Evolutionary conservation across 2,797 vertebrate species (phyloP), one percentile per base, ranked within the genome.

Genomic region (Taenioides sp.): DNA sequence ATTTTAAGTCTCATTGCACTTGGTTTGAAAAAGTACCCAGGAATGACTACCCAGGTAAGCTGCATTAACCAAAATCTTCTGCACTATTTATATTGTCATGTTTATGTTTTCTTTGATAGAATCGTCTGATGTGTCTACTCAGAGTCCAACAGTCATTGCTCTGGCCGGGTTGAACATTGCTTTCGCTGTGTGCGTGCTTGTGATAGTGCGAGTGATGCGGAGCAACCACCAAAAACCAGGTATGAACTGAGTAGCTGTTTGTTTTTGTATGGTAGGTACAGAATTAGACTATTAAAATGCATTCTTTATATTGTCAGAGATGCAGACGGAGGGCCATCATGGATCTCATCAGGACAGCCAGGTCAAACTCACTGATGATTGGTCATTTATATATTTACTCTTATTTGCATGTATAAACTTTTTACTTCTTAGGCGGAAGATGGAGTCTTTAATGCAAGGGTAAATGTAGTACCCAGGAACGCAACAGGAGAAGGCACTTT

Each of bases 341-440:
- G 0, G n/a, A 63, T 52, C 63, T 25, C 0, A 17, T 22, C 34
- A 63, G 49, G 0, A 5, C n/a, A 58, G 1, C 3, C 58, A 63
- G 54, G 63, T 77, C 43, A 55, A 12, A 7, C n/a, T n/a, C n/a
- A n/a, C n/a, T n/a, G n/a, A n/a, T n/a, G n/a, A n/a, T n/a, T n/a
- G n/a, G 5, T 31, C 11, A 14, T 58, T 23, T 25, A 25, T 25
- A 25, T 58, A 22, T 58, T 58, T 12, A 59, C 12, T 27, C 14
- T 27, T 11, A 47, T 16, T 47, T 47, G 9, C 43, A 12, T 16
- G 43, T 16, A 47, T 47, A 2, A 47, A 47, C 14, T 47, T 10
- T 47, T 47, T 47, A 10, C 14, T 10, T 47, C 28, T 59, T 27
- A 14, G 2, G 12, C 2, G 12, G 3, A 25, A 12, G 10, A 58